Evolutionary conservation across 2,113 vertebrate genomes (phyloP).

Genomic region (Psammodynastes pulverulentus): DNA sequence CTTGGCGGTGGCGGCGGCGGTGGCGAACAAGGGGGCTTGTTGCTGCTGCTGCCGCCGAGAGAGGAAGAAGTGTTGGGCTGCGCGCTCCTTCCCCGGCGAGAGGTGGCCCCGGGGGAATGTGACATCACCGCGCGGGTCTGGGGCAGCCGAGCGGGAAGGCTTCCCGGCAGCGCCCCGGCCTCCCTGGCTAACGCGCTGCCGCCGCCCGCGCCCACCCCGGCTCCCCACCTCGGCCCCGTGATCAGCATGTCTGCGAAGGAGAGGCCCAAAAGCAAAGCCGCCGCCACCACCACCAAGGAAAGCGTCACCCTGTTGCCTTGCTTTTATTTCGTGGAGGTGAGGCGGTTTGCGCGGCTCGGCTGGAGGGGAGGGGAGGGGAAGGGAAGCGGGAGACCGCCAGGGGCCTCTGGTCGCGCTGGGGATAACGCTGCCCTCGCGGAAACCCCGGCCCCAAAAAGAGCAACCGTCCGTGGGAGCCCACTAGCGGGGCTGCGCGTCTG

Average conservation of each 20-base stretch:
- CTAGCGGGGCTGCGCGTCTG: not conserved
- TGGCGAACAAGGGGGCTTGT: constrained; percentile 15
- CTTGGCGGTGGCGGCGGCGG: not conserved
- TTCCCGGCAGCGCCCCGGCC: constrained; percentile 27
- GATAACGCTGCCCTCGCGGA: not conserved
- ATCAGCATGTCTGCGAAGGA: constrained; percentile 87
- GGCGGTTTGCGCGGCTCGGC: constrained; percentile 38
- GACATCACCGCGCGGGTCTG: constrained; percentile 61
- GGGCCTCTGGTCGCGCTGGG: not conserved
- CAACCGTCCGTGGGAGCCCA: not conserved
- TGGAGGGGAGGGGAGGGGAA: rapidly evolving
- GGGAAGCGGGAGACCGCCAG: not conserved
- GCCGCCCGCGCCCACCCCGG: constrained; percentile 54
- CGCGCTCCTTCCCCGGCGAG: constrained; percentile 49
- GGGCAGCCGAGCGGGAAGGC: constrained; percentile 53
- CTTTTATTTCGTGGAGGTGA: constrained; percentile 98
- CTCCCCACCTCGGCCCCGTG: constrained; percentile 4
- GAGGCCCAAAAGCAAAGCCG: constrained; percentile 76
- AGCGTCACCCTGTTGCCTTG: constrained; percentile 94
- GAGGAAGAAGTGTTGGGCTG: constrained; percentile 47
- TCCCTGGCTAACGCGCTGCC: not conserved
- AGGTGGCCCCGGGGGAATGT: constrained; percentile 64
- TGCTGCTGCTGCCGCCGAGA: constrained; percentile 22
- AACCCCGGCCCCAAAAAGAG: not conserved
- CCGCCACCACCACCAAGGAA: constrained; percentile 79